A percentile compares a stretch with the other conserved stretches of the same genome.
Evolutionary conservation across 2,113 vertebrate genomes (phyloP).

Genomic region (Bucco capensis): DNA sequence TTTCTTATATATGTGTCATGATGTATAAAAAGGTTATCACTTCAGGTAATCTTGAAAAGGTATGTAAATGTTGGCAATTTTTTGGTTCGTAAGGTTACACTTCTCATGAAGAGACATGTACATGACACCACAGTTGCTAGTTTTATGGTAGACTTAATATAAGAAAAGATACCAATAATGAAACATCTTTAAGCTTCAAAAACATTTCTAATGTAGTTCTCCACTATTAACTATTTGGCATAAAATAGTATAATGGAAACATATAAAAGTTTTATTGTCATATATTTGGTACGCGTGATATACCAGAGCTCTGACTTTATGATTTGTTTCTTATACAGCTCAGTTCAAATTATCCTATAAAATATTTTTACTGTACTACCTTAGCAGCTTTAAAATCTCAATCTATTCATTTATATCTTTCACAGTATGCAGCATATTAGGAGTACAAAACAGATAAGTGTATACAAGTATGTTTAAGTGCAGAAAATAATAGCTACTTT

Average conservation of each 20-base stretch:
- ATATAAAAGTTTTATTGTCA: constrained; percentile 42
- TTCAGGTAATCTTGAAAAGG: background rate
- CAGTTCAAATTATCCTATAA: constrained; percentile 36
- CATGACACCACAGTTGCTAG: background rate
- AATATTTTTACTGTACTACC: constrained; percentile 38
- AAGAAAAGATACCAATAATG: background rate
- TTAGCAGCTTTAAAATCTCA: background rate
- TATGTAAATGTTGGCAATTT: background rate
- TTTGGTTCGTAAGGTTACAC: background rate
- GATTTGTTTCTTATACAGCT: constrained; percentile 26
- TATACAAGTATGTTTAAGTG: background rate
- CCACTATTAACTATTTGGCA: constrained; percentile 1
- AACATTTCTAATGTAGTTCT: constrained; percentile 1
- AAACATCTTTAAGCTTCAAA: constrained; percentile 23
- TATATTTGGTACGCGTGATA: background rate
- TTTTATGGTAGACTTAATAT: background rate
- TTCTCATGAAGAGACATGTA: background rate
- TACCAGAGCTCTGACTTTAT: background rate
- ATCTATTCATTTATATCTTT: background rate
- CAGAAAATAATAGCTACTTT: background rate
- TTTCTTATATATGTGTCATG: background rate
- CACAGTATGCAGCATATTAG: background rate
- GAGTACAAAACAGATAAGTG: background rate
- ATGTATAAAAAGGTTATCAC: background rate
- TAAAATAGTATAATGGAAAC: constrained; percentile 10